Evolutionary conservation across 30 jellyfish, hydroid and myxozoan species (phyloP), one percentile per base, ranked within the genome.

Genomic region (Pseudorhiza aurosa): DNA sequence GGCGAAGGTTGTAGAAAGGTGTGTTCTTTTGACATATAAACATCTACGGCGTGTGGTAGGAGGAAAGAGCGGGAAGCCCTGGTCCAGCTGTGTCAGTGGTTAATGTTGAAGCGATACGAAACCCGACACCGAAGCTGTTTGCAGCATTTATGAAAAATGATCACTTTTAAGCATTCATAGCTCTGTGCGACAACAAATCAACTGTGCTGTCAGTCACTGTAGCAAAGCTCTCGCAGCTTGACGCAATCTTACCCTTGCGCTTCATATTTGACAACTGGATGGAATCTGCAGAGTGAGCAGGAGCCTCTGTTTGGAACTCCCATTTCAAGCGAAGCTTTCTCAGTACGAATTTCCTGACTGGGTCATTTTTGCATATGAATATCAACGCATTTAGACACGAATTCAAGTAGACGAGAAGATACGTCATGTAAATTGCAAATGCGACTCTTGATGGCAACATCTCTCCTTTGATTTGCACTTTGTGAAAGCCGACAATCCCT

Each of bases 301-400:
- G 59, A 8, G 87, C 56, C 21, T 22, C 64, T 7, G 58, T 14
- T 4, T 35, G 19, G 11, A 37, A 37, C 72, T 71, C 33, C 55
- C 51, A 6, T 0, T 35, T 26, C 0, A 30, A 4, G 7, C 80
- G 27, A 25, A 57, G 27, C 43, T 18, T 11, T 14, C 72, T 30
- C 70, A 19, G 6, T 19, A 76, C 8, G 44, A 57, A 76, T 28
- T 27, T 58, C 17, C 77, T 44, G 26, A 76, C 79, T 5, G 78
- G 56, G 42, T 76, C 80, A 44, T 76, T 76, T 58, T 59, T 76
- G 78, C 44, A 57, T n/a, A 76, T 76, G 49, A 76, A 59, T 21
- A 76, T 59, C 9, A 55, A 70, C 9, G 88, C 88, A 37, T 76
- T 76, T 19, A 76, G 24, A 46, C 65, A 76, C 55, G 88, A 76